A percentile compares a stretch with the other conserved stretches of the same genome.
Evolutionary conservation across 37 sponge, comb jelly and placozoan genomes (phyloP).

Genomic region (Aplysina aerophoba): DNA sequence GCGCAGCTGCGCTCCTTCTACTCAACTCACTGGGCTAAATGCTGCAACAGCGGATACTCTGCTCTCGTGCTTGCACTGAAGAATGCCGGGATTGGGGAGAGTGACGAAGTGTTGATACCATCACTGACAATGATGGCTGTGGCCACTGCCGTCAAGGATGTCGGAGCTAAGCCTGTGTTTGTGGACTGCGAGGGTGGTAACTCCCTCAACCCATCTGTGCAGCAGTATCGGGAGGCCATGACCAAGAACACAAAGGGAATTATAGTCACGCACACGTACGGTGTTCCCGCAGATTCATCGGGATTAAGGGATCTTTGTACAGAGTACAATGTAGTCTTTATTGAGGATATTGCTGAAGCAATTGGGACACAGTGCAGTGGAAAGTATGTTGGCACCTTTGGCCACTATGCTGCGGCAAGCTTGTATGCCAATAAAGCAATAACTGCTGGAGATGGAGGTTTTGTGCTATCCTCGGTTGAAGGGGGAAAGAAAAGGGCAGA

Average conservation of each 20-base stretch:
- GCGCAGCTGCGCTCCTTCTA: conserved; percentile 29
- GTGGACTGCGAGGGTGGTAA: conserved; percentile 47
- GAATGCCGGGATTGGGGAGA: conserved; percentile 34
- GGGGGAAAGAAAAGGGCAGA: conserved; percentile 27
- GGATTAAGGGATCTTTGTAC: conserved; percentile 18
- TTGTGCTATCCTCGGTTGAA: conserved; percentile 35
- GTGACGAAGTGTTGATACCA: conserved; percentile 65
- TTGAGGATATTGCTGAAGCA: conserved; percentile 69
- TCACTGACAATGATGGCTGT: conserved; percentile 66
- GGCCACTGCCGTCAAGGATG: conserved; percentile 36
- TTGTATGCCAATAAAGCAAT: conserved; percentile 67
- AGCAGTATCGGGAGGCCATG: conserved; percentile 22
- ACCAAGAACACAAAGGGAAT: conserved; percentile 38
- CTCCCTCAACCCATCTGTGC: conserved; percentile 49
- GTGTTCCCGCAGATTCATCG: conserved; percentile 52
- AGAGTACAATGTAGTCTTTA: conserved; percentile 23
- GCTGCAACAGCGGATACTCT: conserved; percentile 65
- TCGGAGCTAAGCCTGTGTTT: conserved; percentile 59
- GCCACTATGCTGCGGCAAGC: conserved; percentile 63
- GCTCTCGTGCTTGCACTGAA: conserved; percentile 52
- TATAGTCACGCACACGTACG: conserved; percentile 68
- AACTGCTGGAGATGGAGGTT: conserved; percentile 69
- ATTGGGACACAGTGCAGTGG: conserved; percentile 55
- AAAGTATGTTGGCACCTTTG: conserved; percentile 43
- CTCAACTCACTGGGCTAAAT: conserved; percentile 43